Conservation (phyloP, 1,140 invertebrate genomes). For the Coenobita brevimanus region DNA sequence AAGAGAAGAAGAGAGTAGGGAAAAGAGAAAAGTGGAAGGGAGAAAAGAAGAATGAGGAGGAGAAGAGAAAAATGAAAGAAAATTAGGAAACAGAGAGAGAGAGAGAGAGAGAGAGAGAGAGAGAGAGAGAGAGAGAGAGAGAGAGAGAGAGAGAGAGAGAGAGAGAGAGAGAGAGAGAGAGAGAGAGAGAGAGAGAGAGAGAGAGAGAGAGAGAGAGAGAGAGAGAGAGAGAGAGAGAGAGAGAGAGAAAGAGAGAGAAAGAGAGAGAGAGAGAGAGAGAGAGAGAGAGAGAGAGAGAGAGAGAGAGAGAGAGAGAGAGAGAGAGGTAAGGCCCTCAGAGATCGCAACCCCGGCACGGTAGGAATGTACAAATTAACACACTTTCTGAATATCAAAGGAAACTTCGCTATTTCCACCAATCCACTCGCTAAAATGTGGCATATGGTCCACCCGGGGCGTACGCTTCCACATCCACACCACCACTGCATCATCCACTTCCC, state of each 20-base stretch:
- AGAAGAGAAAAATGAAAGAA: neutral
- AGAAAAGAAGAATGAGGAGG: neutral
- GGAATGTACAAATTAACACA: conserved; percentile 64
- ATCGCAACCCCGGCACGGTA: conserved; percentile 37
- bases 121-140: conserved; percentile 18
- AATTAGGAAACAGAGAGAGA: neutral
- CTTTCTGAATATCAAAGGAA: conserved; percentile 62
- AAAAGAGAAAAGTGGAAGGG: no score
- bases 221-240: neutral
- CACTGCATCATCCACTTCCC: no score
- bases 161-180: conserved; percentile 15
- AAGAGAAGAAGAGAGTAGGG: no score
- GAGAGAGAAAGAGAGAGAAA: neutral
- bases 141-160: neutral
- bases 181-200: conserved; percentile 26
- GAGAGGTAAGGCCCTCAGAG: neutral
- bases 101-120: neutral
- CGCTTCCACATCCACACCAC: neutral
- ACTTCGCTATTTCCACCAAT: conserved; percentile 43
- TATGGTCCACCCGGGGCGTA: neutral
- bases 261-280: neutral
- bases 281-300: neutral
- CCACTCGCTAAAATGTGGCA: conserved; percentile 16
- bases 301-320: neutral
- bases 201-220: neutral